Evolutionary conservation across 2,797 vertebrate genomes (phyloP).

Genomic region (Crenichthys baileyi): DNA sequence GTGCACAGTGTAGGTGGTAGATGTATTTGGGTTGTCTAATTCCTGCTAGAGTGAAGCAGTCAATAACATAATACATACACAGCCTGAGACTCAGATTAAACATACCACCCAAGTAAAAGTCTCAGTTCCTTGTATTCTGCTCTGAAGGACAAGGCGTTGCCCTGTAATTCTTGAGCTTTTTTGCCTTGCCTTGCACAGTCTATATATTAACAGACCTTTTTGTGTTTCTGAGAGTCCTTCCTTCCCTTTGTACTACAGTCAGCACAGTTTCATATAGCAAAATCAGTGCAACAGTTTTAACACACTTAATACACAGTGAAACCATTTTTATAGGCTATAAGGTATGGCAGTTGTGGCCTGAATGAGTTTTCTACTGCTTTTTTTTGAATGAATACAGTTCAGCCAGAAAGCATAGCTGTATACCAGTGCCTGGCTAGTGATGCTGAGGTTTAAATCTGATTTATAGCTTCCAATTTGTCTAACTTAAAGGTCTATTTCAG

Average conservation of each 20-base stretch:
- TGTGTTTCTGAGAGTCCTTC: not conserved
- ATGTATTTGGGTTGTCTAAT: not conserved
- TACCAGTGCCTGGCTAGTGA: not conserved
- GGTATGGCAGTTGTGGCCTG: not conserved
- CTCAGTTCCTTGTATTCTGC: not conserved
- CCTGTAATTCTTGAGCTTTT: not conserved
- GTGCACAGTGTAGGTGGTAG: not conserved
- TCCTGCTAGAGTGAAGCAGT: not conserved
- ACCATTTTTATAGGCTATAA: not conserved
- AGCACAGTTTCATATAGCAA: not conserved
- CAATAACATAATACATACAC: not conserved
- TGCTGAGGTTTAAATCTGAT: not conserved
- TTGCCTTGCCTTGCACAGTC: not conserved
- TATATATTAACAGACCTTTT: not conserved
- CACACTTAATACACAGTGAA: not conserved
- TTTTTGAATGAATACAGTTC: not conserved
- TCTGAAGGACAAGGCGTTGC: not conserved
- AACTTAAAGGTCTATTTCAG: not conserved
- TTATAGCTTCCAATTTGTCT: not conserved
- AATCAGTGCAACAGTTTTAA: not conserved
- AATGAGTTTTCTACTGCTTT: not conserved
- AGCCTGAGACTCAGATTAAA: not conserved
- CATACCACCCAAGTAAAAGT: not conserved
- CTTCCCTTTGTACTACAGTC: no score
- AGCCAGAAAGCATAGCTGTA: not conserved